Conservation (phyloP, 2,888 invertebrate genomes). For the Celastrina argiolus region DNA sequence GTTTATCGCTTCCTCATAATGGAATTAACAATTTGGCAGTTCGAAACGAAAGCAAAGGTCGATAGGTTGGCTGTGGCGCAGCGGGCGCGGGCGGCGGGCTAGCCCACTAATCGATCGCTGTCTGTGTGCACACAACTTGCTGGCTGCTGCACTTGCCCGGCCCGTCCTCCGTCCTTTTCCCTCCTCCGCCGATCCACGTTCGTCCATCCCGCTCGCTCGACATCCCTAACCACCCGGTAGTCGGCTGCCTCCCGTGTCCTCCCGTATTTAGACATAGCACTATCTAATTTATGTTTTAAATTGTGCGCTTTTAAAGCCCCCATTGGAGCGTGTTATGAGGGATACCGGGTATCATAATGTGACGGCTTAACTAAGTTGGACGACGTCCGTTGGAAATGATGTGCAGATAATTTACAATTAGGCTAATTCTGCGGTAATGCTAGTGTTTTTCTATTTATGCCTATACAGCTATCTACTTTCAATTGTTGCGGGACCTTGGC, state of each 20-base stretch:
- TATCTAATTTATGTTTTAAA: constrained; percentile 76
- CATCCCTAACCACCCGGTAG: constrained; percentile 73
- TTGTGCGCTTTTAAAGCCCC: constrained; percentile 60
- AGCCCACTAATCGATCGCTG: constrained; percentile 72
- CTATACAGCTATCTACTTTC: constrained; percentile 57
- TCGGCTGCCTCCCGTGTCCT: constrained; percentile 65
- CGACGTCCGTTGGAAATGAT: constrained; percentile 51
- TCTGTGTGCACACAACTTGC: constrained; percentile 66
- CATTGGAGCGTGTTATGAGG: constrained; percentile 50
- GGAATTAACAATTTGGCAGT: constrained; percentile 46
- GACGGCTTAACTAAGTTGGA: constrained; percentile 42
- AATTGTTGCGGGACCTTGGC: constrained; percentile 66
- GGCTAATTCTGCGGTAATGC: neutral
- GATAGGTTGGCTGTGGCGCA: constrained; percentile 62
- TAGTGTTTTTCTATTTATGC: neutral
- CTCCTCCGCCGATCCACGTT: constrained; percentile 44
- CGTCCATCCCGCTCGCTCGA: constrained; percentile 64
- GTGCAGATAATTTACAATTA: constrained; percentile 24
- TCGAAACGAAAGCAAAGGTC: constrained; percentile 61
- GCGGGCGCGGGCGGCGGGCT: constrained; percentile 53
- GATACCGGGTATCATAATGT: constrained; percentile 62
- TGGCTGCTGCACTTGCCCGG: constrained; percentile 44
- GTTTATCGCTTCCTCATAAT: constrained; percentile 33
- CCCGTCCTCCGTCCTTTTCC: constrained; percentile 57
- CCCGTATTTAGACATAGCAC: constrained; percentile 73